Base-by-base conservation (phyloP, 1,140 invertebrate species). In the Papilio aristodemus region DNA sequence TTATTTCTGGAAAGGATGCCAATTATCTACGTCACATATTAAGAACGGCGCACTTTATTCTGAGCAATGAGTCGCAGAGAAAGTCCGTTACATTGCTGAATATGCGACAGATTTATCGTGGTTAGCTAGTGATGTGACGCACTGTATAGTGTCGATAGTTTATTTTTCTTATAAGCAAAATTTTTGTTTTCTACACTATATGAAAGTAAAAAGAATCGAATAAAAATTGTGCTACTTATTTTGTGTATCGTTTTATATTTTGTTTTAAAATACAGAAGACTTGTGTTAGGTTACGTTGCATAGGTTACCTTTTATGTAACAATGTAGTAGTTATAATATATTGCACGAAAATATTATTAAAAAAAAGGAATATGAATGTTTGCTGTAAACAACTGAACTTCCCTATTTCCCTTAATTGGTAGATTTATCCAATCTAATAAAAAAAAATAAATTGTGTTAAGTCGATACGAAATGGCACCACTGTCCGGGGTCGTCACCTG, bases 91-190 rank as follows among this genome's bases (percentile, higher is more conserved):
- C 87, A 87, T 89, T 86, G 86, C 84, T 89, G 89, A 91, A 91
- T 91, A 90, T 85, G 83, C 87, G 89, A 90, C 89, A 91, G 87
- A 91, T 91, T 91, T 91, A 91, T 91, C 83, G 89, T 70, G 82
- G 78, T 83, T 78, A 71, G 58, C 4, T 87, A 86, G 87, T 72
- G 84, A 64, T 76, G 86, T 67, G 32, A 58, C n/a, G 0, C 8
- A 32, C 41, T 62, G 13, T 36, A 22, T 10, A 17, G 1, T 66
- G 50, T 66, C 36, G 62, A 68, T 66, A 32, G 27, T 32, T 32
- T 32, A 3, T 32, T 32, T 32, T 32, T 6, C 27, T 32, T 32
- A 32, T 32, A 32, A 32, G 6, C 27, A 2, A 32, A 32, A 32
- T 32, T 3, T 32, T 32, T 32, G 27, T 32, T 32, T 32, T 32